These are phyloP conservation scores for Poeciliopsis prolifica DNA, from an alignment of 2,113 vertebrate genomes.

Conservation along the genomic window DNA sequence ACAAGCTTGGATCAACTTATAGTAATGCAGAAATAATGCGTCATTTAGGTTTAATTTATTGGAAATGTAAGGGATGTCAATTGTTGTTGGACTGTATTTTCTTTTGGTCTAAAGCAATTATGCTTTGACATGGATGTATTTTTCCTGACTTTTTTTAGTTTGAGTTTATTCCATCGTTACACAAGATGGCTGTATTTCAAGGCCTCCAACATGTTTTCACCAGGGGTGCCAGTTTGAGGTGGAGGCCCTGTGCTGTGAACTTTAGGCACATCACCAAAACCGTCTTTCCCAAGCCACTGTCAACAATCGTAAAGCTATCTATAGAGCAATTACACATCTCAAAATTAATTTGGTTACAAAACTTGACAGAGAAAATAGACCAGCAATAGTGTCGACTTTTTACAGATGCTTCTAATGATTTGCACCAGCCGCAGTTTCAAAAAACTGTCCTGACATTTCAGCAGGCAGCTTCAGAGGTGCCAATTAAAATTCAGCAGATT, in stretches of 20 bases:
- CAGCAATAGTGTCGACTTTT: conserved; percentile 51
- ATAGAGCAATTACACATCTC: conserved; percentile 74
- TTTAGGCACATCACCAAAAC: conserved; percentile 63
- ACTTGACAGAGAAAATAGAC: conserved; percentile 71
- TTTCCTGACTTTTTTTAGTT: neutral
- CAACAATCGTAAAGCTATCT: conserved; percentile 56
- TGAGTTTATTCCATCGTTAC: neutral
- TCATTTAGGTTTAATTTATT: neutral
- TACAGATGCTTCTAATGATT: conserved; percentile 59
- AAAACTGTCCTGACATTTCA: conserved; percentile 38
- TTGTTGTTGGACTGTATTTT: neutral
- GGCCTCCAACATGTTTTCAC: neutral
- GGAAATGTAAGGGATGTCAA: too few species aligned
- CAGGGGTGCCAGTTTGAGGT: neutral
- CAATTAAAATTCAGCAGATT: conserved; percentile 49
- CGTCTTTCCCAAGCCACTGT: conserved; percentile 63
- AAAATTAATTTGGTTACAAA: conserved; percentile 70
- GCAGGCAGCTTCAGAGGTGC: conserved; percentile 24
- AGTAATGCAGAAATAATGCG: neutral
- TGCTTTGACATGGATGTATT: neutral
- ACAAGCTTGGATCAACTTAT: neutral
- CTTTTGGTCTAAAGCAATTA: neutral
- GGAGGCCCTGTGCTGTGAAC: neutral
- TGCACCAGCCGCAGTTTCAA: conserved; percentile 38
- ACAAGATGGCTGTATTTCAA: neutral